Percentiles rank a stretch among this genome's conserved stretches.
Conservation (phyloP, 1,140 invertebrate genomes). For the Heterodera carotae region DNA sequence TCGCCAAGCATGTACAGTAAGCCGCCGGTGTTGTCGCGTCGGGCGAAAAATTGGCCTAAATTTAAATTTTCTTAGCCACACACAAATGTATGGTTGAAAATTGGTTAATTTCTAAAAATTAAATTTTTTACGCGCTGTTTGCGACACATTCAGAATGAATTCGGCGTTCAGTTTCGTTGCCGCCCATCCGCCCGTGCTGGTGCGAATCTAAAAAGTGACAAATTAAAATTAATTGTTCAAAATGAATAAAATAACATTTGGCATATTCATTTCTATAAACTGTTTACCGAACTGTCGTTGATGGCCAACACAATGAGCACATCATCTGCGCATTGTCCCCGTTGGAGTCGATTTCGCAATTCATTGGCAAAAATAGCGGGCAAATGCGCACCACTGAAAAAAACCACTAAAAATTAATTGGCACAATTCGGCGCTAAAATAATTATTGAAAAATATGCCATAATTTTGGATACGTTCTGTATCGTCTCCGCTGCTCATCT, state of each 20-base stretch:
- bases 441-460: no score
- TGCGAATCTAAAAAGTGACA: slow-evolving; percentile 8
- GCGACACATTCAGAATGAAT: slow-evolving; percentile 21
- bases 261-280: not conserved
- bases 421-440: no score
- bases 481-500: slow-evolving; percentile 4
- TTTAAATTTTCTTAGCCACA: not conserved
- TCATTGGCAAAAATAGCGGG: slow-evolving; percentile 17
- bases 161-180: slow-evolving; percentile 11
- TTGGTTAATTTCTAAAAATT: no score
- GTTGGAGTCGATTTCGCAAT: slow-evolving; percentile 22
- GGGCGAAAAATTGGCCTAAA: slow-evolving; percentile 8
- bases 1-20: slow-evolving; percentile 15
- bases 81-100: no score
- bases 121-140: slow-evolving; percentile 11
- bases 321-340: slow-evolving; percentile 17
- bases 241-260: not conserved
- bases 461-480: not conserved
- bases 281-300: slow-evolving; percentile 23
- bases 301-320: slow-evolving; percentile 19
- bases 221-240: not conserved
- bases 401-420: no score
- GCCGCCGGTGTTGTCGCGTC: slow-evolving; percentile 5
- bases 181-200: slow-evolving; percentile 12
- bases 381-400: slow-evolving; percentile 8